Evolutionary conservation across 2,797 vertebrate genomes (phyloP).

Genomic region (Xiphophorus birchmanni): DNA sequence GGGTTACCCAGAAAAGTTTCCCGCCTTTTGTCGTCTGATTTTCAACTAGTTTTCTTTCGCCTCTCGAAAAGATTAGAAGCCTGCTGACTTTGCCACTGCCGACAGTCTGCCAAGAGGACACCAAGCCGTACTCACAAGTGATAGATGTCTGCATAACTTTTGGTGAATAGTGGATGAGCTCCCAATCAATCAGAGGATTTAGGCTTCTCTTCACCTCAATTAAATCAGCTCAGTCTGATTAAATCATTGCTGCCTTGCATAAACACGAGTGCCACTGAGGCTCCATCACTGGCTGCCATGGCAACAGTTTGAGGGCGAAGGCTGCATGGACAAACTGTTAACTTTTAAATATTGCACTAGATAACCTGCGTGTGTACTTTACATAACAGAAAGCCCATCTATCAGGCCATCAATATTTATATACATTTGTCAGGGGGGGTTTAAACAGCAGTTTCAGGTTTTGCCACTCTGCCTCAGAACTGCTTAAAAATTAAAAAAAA

Average conservation of each 20-base stretch:
- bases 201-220: slow-evolving; percentile 65
- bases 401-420: background rate
- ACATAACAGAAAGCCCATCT: background rate
- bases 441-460: background rate
- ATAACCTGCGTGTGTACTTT: background rate
- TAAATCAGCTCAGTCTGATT: slow-evolving; percentile 71
- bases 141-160: slow-evolving; percentile 58
- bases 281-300: slow-evolving; percentile 44
- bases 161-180: slow-evolving; percentile 38
- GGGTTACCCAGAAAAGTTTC: slow-evolving; percentile 6
- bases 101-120: slow-evolving; percentile 48
- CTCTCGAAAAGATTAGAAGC: slow-evolving; percentile 50
- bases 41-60: slow-evolving; percentile 33
- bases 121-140: slow-evolving; percentile 47
- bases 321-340: slow-evolving; percentile 43
- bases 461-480: no score
- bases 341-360: slow-evolving; percentile 39
- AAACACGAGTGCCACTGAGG: slow-evolving; percentile 47
- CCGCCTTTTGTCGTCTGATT: slow-evolving; percentile 5
- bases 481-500: no score
- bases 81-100: slow-evolving; percentile 22
- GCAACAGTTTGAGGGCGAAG: slow-evolving; percentile 41
- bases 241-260: slow-evolving; percentile 53
- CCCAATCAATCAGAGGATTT: slow-evolving; percentile 63
- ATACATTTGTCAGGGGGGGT: background rate